These are phyloP conservation scores for Athene noctua DNA, from an alignment of 2,113 vertebrate species.

Conservation along the genomic window DNA sequence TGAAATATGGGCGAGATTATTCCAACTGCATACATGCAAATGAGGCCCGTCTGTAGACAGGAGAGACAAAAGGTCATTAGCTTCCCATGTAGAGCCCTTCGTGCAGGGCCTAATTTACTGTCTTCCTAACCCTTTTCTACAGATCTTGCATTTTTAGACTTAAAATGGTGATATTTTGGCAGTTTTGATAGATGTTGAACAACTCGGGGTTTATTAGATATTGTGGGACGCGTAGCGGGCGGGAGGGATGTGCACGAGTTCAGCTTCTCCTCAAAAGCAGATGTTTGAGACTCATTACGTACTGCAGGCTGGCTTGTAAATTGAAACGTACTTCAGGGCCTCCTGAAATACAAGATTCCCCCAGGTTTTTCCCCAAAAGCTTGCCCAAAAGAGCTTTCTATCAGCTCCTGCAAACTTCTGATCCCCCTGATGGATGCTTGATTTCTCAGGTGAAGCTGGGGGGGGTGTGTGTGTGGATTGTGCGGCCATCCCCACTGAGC, in stretches of 20 bases:
- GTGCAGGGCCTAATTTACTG: constrained; percentile 52
- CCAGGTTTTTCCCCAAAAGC: neutral
- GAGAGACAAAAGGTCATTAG: constrained; percentile 75
- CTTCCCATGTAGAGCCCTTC: constrained; percentile 69
- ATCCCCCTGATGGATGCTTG: accelerated
- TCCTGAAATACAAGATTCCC: neutral
- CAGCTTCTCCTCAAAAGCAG: neutral
- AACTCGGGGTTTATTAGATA: neutral
- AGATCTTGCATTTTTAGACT: neutral
- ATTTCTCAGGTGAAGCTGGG: neutral
- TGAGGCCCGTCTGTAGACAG: constrained; percentile 70
- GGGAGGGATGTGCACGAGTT: neutral
- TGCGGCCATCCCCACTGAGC: accelerated
- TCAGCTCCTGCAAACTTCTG: neutral
- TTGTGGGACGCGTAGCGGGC: accelerated
- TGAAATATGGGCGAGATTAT: constrained; percentile 61
- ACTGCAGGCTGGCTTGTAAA: accelerated
- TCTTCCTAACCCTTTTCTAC: constrained; percentile 5
- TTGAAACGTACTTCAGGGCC: neutral
- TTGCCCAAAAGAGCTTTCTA: neutral
- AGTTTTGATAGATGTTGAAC: neutral
- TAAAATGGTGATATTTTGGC: neutral
- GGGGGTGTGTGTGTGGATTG: too few relatives aligned
- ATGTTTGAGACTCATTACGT: accelerated
- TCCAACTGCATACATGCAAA: constrained; percentile 74